Evolutionary conservation across 2,797 vertebrate genomes (phyloP), one percentile per base, ranked within the genome.

Genomic region (Notoglanidium macrostoma): DNA sequence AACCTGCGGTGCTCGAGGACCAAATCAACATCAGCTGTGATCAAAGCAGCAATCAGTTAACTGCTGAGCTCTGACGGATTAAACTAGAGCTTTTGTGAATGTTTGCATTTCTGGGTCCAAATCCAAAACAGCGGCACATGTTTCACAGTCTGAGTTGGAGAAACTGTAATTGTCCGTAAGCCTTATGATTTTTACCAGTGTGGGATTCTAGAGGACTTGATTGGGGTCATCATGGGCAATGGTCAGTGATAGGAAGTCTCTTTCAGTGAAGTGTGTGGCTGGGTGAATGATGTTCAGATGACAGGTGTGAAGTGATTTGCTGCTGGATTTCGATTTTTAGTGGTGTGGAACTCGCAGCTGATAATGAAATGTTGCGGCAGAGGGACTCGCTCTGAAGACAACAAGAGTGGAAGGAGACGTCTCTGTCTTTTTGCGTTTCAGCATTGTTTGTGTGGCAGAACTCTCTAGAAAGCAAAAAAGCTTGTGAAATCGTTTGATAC

Each of bases 341-440:
- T 8, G 74, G 10, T 63, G 67, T 35, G 70, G 32, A 86, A 46
- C 84, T 54, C 59, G 7, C 35, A 80, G 81, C 89, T 83, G 80
- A 49, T 79, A 93, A 94, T 93, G 89, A 93, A 92, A 92, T 89
- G 88, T 90, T 90, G 23, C 17, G 29, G 44, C 32, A 59, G 77
- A 73, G 26, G 32, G 40, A 59, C 49, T 21, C 23, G 3, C 63
- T 44, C 17, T 2, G 65, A 72, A 68, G 78, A 68, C 23, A 55
- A 32, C 49, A 32, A 19, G n/a, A 84, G 21, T 55, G 40, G 49
- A n/a, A 23, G 73, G 15, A 51, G 10, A 85, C 8, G 21, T 40
- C 63, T 8, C 19, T 81, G 8, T 54, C 26, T 78, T 55, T 21
- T 1, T 1, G 17, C 2, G 51, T 7, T 19, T 55, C 29, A 19